Percentiles rank a stretch among this genome's conserved stretches.
These are phyloP conservation scores for Lagorchestes hirsutus DNA, from an alignment of 2,797 vertebrate species.

Conservation along the genomic window DNA sequence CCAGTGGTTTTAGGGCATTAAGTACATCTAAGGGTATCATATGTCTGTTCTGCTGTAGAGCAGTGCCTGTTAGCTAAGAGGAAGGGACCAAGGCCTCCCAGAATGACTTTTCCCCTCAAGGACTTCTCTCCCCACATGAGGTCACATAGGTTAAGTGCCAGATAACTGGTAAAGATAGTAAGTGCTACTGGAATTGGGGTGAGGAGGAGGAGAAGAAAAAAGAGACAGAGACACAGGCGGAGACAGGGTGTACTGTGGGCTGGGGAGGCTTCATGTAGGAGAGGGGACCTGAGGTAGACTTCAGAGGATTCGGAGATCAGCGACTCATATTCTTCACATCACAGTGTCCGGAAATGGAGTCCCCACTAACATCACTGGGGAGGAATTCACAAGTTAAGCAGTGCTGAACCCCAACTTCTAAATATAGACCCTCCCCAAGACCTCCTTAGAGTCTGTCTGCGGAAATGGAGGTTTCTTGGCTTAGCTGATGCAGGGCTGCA, in stretches of 20 bases:
- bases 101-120: not conserved
- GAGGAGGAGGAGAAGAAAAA: not conserved
- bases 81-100: rapidly evolving
- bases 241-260: not conserved
- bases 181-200: not conserved
- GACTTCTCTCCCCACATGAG: not conserved
- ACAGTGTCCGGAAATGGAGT: not conserved
- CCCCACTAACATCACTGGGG: not conserved
- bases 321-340: not conserved
- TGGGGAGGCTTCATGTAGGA: not conserved
- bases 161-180: not conserved
- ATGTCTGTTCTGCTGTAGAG: not conserved
- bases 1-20: not conserved
- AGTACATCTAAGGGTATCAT: not conserved
- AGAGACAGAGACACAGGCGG: not conserved
- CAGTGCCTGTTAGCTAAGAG: rapidly evolving
- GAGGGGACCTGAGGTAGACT: not conserved
- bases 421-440: not conserved
- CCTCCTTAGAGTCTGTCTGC: not conserved
- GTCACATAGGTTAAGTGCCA: not conserved
- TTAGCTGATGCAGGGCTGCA: not conserved
- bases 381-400: not conserved
- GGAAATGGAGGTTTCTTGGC: not conserved
- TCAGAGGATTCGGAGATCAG: not conserved
- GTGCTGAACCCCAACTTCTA: too few relatives aligned